These are phyloP conservation scores for Porites australiensis DNA, from an alignment of 64 coral and sea anemone genomes.

Conservation along the genomic window DNA sequence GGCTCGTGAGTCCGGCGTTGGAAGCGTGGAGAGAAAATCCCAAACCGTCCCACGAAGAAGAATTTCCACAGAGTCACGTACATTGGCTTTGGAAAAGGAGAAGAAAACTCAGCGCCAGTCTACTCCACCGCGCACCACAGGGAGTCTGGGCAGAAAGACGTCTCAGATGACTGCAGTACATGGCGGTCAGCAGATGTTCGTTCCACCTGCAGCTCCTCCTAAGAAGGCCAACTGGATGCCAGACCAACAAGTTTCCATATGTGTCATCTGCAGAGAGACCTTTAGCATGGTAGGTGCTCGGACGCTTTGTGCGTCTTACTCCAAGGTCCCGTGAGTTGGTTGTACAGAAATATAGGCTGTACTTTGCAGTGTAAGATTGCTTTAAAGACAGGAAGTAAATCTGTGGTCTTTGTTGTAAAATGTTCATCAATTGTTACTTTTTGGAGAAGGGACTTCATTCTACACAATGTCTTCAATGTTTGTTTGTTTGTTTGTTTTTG, in stretches of 20 bases:
- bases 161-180: not conserved
- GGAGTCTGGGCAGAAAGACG: slow-evolving; percentile 33
- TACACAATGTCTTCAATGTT: too few relatives aligned
- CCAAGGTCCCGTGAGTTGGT: too few relatives aligned
- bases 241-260: slow-evolving; percentile 82
- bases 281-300: slow-evolving; percentile 89
- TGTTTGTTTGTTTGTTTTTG: too few relatives aligned
- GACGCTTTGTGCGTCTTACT: too few relatives aligned
- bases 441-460: too few relatives aligned
- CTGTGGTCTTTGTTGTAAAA: too few relatives aligned
- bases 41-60: slow-evolving; percentile 41
- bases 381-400: too few relatives aligned
- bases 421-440: too few relatives aligned
- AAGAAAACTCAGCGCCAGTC: slow-evolving; percentile 46
- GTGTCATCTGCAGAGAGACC: slow-evolving; percentile 90
- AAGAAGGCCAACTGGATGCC: slow-evolving; percentile 86
- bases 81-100: slow-evolving; percentile 38
- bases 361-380: too few relatives aligned
- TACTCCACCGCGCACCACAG: slow-evolving; percentile 11
- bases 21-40: slow-evolving; percentile 58
- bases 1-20: slow-evolving; percentile 17
- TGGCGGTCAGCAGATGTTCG: slow-evolving; percentile 53
- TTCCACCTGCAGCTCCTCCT: slow-evolving; percentile 78
- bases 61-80: slow-evolving; percentile 49
- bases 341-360: too few relatives aligned